Evolutionary conservation across 2,888 invertebrate species (phyloP).

Genomic region (Bhutanitis thaidina): DNA sequence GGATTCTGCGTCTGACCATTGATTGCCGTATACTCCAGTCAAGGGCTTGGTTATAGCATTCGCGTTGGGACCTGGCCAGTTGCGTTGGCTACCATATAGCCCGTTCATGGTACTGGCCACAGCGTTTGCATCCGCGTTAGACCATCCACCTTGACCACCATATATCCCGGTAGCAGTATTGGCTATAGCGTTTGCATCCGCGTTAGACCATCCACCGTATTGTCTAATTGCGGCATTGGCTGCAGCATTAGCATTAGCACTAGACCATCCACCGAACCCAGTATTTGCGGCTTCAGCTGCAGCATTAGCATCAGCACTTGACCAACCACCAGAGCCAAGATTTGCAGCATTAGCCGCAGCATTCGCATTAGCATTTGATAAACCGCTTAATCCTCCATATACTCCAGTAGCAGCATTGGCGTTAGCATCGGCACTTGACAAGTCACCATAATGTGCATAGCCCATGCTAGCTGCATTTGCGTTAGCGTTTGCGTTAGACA

Average conservation of each 20-base stretch:
- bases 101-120: constrained; percentile 10
- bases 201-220: neutral
- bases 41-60: constrained; percentile 21
- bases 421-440: neutral
- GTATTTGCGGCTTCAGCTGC: constrained; percentile 20
- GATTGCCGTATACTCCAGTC: constrained; percentile 18
- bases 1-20: neutral
- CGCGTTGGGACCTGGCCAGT: neutral
- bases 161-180: constrained; percentile 5
- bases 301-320: constrained; percentile 21
- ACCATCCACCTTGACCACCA: constrained; percentile 11
- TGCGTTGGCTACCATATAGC: constrained; percentile 10
- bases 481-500: too few species aligned
- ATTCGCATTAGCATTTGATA: constrained; percentile 6
- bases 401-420: neutral
- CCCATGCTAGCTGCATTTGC: too few species aligned
- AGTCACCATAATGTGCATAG: too few species aligned
- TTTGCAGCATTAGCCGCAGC: constrained; percentile 16
- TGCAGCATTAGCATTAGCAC: constrained; percentile 24
- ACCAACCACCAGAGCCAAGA: constrained; percentile 13
- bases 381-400: neutral
- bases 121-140: constrained; percentile 19
- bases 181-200: constrained; percentile 5
- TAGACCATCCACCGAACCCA: constrained; percentile 13
- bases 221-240: constrained; percentile 18